Conservation (phyloP, 2,797 vertebrate genomes). For the Hydrolagus colliei region DNA sequence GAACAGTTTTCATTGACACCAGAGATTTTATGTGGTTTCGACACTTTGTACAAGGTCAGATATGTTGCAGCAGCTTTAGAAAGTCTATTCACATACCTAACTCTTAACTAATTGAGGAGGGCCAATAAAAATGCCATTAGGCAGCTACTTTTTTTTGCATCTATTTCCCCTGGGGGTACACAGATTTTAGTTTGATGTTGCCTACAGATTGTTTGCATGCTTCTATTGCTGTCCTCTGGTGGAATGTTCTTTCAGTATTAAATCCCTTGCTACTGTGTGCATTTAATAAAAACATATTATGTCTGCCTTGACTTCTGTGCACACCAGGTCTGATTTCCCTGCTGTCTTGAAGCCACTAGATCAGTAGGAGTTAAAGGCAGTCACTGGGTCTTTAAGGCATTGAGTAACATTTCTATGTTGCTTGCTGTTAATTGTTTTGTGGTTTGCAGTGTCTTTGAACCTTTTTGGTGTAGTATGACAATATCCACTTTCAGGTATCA, state of each 20-base stretch:
- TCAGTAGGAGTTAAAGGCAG: background rate
- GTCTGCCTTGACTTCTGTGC: background rate
- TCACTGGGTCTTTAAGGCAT: background rate
- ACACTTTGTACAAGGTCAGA: too few species aligned
- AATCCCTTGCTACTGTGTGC: background rate
- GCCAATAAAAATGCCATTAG: background rate
- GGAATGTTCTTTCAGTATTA: background rate
- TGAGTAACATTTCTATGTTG: too few species aligned
- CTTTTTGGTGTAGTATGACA: too few species aligned
- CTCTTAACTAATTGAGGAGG: background rate
- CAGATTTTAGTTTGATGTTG: background rate
- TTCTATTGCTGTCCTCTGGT: background rate
- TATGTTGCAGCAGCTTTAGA: too few species aligned
- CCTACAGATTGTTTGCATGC: background rate
- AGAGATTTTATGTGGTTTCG: too few species aligned
- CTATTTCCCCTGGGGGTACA: background rate
- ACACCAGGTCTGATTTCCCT: background rate
- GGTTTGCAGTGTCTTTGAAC: background rate
- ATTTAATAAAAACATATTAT: background rate
- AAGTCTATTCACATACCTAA: background rate
- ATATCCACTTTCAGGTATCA: too few species aligned
- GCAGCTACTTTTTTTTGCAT: background rate
- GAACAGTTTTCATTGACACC: too few species aligned
- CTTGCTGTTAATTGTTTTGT: background rate
- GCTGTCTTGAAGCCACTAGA: too few species aligned